Base-by-base conservation (phyloP, 2,888 invertebrate species). In the Pteria penguin region DNA sequence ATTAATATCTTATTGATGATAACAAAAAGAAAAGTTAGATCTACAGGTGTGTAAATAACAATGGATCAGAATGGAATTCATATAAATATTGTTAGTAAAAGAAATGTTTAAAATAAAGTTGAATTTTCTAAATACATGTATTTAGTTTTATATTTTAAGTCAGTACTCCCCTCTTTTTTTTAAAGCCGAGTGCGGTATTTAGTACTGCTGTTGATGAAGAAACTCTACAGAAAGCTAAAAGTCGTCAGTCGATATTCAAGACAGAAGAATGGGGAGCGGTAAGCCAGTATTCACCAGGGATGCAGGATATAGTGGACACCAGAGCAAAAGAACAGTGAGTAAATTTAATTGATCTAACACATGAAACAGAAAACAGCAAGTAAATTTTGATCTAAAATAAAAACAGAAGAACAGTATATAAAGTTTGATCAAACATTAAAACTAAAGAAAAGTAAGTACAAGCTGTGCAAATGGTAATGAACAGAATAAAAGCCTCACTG, bases 151-250 rank as follows among this genome's bases (percentile, higher is more conserved):
- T 45, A 11, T 45, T 45, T 45, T 45, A 45, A 14, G 45, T 8
- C 45, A 8, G n/a, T n/a, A n/a, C n/a, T n/a, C n/a, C n/a, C n/a
- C 24, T 8, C 24, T 24, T 33, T 18, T 22, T 24, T 22, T 66
- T 65, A n/a, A 52, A 71, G 66, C 58, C 36, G n/a, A 68, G 72
- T 4, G 76, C 78, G 11, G 77, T 89, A 55, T 90, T 90, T 63
- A 76, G 84, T n/a, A 90, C 90, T 2, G 86, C 86, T 1, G 89
- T 90, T 5, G 87, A 86, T 79, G 89, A 90, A 74, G 85, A 88
- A 24, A 84, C 85, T 0, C 73, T 90, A 18, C 80, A 87, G 26
- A 87, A 87, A 52, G 90, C 89, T 2, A 86, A 83, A 45, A 75
- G 88, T n/a, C 75, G 80, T 14, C 72, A 78, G 14, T 78, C 75